Conservation (phyloP, 2,113 vertebrate genomes). For the Ardeotis arabs region DNA sequence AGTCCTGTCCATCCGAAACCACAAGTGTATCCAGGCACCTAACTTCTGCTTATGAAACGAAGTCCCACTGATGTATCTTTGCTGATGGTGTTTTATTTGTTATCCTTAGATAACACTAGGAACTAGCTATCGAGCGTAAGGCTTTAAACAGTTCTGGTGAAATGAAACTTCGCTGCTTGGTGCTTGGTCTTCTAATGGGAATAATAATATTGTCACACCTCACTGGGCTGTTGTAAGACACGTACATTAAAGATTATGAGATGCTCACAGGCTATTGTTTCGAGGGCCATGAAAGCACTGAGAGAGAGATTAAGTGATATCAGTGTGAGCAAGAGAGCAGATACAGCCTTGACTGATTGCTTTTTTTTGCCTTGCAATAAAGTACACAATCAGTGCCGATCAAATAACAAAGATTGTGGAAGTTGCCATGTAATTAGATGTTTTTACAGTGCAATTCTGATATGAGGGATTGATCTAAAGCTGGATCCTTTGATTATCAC, state of each 20-base stretch:
- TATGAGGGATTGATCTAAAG: background rate
- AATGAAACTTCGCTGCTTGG: background rate
- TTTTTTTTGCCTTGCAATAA: background rate
- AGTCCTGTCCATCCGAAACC: background rate
- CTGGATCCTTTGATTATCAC: background rate
- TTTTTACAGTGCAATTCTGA: background rate
- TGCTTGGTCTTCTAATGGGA: background rate
- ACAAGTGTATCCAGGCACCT: background rate
- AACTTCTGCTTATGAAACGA: background rate
- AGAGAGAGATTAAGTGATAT: background rate
- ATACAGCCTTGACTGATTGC: background rate
- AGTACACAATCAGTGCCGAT: background rate
- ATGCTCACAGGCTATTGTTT: background rate
- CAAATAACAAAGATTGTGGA: background rate
- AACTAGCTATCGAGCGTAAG: background rate
- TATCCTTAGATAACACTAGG: background rate
- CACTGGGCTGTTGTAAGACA: background rate
- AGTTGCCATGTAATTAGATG: background rate
- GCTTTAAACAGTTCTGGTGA: background rate
- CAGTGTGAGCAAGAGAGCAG: background rate
- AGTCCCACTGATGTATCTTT: background rate
- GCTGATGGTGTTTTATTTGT: background rate
- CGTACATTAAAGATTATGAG: background rate
- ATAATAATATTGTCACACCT: background rate
- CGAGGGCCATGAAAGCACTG: background rate